These are phyloP conservation scores for Cremastinae sp. DNA, from an alignment of 2,888 invertebrate species.

Conservation along the genomic window DNA sequence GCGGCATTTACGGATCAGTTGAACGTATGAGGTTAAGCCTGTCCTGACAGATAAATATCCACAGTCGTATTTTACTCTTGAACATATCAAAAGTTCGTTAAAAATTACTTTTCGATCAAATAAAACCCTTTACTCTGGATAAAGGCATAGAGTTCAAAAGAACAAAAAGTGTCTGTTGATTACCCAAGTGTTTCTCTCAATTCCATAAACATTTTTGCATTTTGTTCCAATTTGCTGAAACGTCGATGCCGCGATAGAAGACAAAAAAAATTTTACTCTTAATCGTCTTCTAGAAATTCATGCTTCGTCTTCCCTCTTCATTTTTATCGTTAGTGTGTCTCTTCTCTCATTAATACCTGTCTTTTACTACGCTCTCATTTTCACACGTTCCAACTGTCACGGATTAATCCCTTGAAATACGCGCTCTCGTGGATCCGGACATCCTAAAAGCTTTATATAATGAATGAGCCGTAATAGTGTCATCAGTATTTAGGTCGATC, in stretches of 20 bases:
- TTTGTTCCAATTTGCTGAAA: neutral
- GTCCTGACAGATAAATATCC: constrained; percentile 33
- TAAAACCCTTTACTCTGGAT: constrained; percentile 32
- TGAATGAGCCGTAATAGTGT: constrained; percentile 11
- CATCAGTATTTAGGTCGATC: neutral
- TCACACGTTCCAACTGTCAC: constrained; percentile 24
- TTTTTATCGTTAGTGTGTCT: neutral
- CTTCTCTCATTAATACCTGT: neutral
- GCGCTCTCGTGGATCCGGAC: constrained; percentile 55
- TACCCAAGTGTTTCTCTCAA: constrained; percentile 6
- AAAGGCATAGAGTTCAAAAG: constrained; percentile 1
- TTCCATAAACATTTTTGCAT: constrained; percentile 6
- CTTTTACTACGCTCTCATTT: neutral
- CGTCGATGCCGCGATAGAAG: neutral
- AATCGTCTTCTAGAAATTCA: neutral
- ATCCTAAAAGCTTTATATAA: neutral
- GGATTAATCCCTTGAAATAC: constrained; percentile 66
- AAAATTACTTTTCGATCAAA: constrained; percentile 60
- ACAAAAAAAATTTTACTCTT: constrained; percentile 24
- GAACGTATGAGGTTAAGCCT: constrained; percentile 4
- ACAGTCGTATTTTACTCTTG: constrained; percentile 13
- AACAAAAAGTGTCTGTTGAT: constrained; percentile 3
- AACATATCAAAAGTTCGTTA: constrained; percentile 46
- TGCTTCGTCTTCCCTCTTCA: neutral
- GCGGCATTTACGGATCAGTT: constrained; percentile 15